Base-by-base conservation (phyloP, 2,888 invertebrate genomes). In the Hirtodrosophila duncani region DNA sequence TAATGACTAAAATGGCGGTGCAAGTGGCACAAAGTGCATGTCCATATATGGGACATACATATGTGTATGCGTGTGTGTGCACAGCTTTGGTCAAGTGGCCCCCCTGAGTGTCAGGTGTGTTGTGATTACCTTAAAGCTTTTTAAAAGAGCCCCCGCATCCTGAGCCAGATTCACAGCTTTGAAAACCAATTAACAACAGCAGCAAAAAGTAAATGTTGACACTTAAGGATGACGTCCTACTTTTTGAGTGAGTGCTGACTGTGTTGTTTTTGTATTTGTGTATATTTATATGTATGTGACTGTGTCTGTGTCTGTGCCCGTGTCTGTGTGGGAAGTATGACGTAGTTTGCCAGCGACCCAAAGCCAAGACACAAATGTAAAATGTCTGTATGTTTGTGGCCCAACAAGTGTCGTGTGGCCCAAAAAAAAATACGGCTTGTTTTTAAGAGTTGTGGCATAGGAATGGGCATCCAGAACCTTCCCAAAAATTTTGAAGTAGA, bases 171-270 rank as follows among this genome's bases (percentile, higher is more conserved):
- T 56, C 58, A 58, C 56, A 48, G 58, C 23, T 29, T 29, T 14
- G 27, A 24, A 50, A 42, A 27, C 26, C 14, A 42, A 11, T 49
- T 36, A 14, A 24, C 21, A 17, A 46, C 27, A 20, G 20, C 9
- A 8, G 2, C 13, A 31, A 55, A 53, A 41, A 49, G 55, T 48
- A 61, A 71, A 52, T 69, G 66, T 71, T 63, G 62, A 68, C 62
- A 63, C 50, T 69, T 63, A 58, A 63, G 60, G 46, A 74, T 78
- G 67, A 67, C 74, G 70, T 78, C 70, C 71, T 62, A 71, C 64
- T 74, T 71, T 64, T 49, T 34, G 29, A 72, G 39, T 48, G 48
- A 36, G 49, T 55, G 42, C 48, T 45, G 29, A 24, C 18, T 44
- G 26, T 34, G 46, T 16, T 33, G 17, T 26, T 27, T 30, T 9